Evolutionary conservation across 2,888 invertebrate species (phyloP), one percentile per base, ranked within the genome.

Genomic region (Lasioglossum figueresi): DNA sequence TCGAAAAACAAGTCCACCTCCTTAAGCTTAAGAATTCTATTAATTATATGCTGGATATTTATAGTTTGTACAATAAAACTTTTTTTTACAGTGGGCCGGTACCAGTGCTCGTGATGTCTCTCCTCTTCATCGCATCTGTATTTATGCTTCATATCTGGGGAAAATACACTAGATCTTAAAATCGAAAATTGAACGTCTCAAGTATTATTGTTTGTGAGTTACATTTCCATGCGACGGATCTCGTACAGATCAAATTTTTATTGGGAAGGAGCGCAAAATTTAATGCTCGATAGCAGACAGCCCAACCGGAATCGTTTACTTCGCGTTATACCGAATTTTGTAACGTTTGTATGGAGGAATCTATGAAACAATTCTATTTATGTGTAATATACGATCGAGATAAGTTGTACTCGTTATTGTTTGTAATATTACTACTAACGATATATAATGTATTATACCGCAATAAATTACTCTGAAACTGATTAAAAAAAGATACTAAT

Each of bases 91-190:
- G 99, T 92, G 99, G 99, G 84, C 99, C 99, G 93, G 99, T 99
- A 91, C 99, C 99, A 93, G 99, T 99, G 52, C 96, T 99, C 94
- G 99, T 99, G 82, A 99, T 99, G 99, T 99, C 99, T 85, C 96
- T 99, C 79, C 97, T 99, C 79, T 99, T 99, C 96, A 99, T 99
- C 94, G 99, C 99, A 40, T 99, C 99, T 78, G 99, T 99, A 80
- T 99, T 99, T 95, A 99, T 99, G 98, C 97, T 99, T 90, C 99
- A 99, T 96, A 99, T 99, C 95, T 99, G 99, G 99, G 99, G 99
- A 95, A 99, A 99, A 96, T 98, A 98, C 95, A 98, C 98, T 88
- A 97, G 98, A 94, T 97, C 98, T 93, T 97, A 97, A 95, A 86
- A 23, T 16, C 16, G 72, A 59, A n/a, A 52, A 59, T 14, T 19